Evolutionary conservation across 2,113 vertebrate genomes (phyloP).

Genomic region (Syngnathus floridae): DNA sequence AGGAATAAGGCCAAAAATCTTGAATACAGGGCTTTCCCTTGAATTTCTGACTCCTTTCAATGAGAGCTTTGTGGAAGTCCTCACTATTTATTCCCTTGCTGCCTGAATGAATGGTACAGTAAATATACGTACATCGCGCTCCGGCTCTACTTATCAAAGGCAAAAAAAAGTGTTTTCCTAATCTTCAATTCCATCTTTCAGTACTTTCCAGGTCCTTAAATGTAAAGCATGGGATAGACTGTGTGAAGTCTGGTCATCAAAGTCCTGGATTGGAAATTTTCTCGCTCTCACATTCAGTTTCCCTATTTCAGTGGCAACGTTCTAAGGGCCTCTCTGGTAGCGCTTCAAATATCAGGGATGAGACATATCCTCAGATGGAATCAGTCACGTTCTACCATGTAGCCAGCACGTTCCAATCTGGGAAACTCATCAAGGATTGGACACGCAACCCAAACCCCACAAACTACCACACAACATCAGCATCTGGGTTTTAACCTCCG

Average conservation of each 20-base stretch:
- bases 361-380: slow-evolving; percentile 48
- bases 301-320: slow-evolving; percentile 44
- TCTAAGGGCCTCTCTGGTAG: slow-evolving; percentile 49
- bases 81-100: slow-evolving; percentile 59
- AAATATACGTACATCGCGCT: slow-evolving; percentile 60
- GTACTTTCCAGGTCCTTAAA: slow-evolving; percentile 26
- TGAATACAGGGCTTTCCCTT: slow-evolving; percentile 49
- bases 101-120: slow-evolving; percentile 60
- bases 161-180: slow-evolving; percentile 48
- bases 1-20: slow-evolving; percentile 52
- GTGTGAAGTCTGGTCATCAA: not conserved
- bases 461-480: slow-evolving; percentile 35
- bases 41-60: slow-evolving; percentile 67
- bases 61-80: slow-evolving; percentile 65
- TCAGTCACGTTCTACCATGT: slow-evolving; percentile 44
- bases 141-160: slow-evolving; percentile 54
- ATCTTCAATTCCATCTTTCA: slow-evolving; percentile 56
- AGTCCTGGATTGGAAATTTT: not conserved
- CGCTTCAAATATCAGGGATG: slow-evolving; percentile 55
- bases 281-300: slow-evolving; percentile 25
- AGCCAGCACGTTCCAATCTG: slow-evolving; percentile 33
- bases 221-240: not conserved
- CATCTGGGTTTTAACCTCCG: slow-evolving; percentile 15
- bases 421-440: slow-evolving; percentile 47
- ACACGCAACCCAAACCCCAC: slow-evolving; percentile 36